A percentile compares a stretch with the other conserved stretches of the same genome.
Evolutionary conservation across 1,140 invertebrate species (phyloP).

Genomic region (Tetragonula clypearis): DNA sequence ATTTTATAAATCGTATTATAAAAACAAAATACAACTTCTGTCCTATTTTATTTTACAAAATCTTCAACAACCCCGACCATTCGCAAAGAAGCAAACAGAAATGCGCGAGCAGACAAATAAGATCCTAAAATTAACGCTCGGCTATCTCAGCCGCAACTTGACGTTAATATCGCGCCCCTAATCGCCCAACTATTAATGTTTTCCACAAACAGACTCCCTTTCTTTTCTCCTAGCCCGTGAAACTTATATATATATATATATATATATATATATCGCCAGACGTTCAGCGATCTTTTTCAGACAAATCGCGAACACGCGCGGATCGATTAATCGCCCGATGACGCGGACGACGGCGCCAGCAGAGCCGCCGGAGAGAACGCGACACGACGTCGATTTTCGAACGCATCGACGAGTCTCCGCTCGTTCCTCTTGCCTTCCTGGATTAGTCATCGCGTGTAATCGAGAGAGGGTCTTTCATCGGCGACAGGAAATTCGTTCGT

Average conservation of each 20-base stretch:
- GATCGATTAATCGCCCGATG: not conserved
- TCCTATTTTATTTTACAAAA: too few relatives aligned
- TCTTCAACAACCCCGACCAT: too few relatives aligned
- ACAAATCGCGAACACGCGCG: not conserved
- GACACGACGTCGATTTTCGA: not conserved
- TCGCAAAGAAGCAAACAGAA: not conserved
- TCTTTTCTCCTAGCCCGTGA: not conserved
- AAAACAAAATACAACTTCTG: too few relatives aligned
- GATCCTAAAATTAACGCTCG: not conserved
- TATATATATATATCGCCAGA: too few relatives aligned
- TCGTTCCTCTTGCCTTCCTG: slow-evolving; percentile 18
- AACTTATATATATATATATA: too few relatives aligned
- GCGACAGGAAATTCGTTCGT: slow-evolving; percentile 42
- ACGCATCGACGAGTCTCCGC: slow-evolving; percentile 30
- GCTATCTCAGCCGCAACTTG: not conserved
- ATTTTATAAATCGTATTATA: too few relatives aligned
- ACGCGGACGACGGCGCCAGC: not conserved
- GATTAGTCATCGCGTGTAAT: slow-evolving; percentile 42
- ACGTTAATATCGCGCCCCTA: not conserved
- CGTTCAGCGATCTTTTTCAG: not conserved
- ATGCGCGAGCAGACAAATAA: not conserved
- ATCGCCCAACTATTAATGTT: not conserved
- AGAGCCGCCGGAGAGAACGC: too few relatives aligned
- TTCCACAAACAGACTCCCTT: not conserved
- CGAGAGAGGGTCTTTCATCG: slow-evolving; percentile 29